These are phyloP conservation scores for Silurus lanzhouensis DNA, from an alignment of 2,797 vertebrate species.

Conservation along the genomic window DNA sequence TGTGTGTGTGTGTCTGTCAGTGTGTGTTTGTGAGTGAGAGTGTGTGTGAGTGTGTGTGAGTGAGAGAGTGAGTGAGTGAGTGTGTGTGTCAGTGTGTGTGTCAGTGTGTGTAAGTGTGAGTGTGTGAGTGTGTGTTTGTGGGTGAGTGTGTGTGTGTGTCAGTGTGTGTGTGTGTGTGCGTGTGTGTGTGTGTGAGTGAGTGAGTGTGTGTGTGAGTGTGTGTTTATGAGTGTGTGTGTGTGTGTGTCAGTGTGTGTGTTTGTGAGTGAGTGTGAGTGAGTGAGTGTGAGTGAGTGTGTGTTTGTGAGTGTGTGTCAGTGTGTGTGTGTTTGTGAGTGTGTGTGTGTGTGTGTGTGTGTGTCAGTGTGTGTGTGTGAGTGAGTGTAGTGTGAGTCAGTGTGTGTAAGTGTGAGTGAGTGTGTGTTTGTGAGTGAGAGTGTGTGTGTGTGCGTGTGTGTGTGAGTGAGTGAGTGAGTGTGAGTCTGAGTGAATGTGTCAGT, in stretches of 20 bases:
- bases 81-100: too few relatives aligned
- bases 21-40: too few relatives aligned
- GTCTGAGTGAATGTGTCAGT: neutral
- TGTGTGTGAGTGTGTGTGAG: too few relatives aligned
- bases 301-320: neutral
- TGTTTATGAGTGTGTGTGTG: neutral
- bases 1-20: too few relatives aligned
- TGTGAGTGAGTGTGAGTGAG: too few relatives aligned
- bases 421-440: neutral
- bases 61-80: too few relatives aligned
- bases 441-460: neutral
- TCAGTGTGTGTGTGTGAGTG: neutral
- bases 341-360: neutral
- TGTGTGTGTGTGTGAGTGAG: neutral
- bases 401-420: neutral
- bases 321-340: neutral
- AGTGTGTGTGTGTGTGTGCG: neutral
- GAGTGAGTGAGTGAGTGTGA: neutral
- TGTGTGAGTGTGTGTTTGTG: neutral
- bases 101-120: neutral
- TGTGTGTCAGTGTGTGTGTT: too few relatives aligned
- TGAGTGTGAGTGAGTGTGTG: too few relatives aligned
- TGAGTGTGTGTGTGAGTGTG: slow-evolving; percentile 31
- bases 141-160: neutral
- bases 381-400: neutral